Percentiles rank a stretch among this genome's conserved stretches.
Conservation (phyloP, 2,113 vertebrate species). For the Charina bottae region DNA sequence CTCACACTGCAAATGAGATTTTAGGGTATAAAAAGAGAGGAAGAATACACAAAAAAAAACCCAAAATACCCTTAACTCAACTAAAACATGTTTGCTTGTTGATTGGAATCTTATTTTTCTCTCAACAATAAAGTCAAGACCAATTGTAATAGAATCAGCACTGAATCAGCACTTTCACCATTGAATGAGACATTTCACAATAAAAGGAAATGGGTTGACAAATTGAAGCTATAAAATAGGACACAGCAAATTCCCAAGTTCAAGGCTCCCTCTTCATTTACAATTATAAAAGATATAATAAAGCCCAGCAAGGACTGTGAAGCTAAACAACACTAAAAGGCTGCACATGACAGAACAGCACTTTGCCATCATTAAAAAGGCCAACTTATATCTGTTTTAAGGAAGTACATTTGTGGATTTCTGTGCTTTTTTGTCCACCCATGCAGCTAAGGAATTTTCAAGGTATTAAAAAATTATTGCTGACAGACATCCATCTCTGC, state of each 20-base stretch:
- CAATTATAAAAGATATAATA: conserved; percentile 12
- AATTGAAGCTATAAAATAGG: neutral
- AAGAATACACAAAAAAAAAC: neutral
- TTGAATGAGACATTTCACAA: neutral
- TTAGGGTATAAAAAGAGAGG: neutral
- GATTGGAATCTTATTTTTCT: conserved; percentile 7
- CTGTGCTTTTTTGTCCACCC: conserved; percentile 37
- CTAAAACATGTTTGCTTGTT: conserved; percentile 25
- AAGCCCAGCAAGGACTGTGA: too few species aligned
- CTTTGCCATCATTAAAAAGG: conserved; percentile 24
- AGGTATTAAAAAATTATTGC: conserved; percentile 46
- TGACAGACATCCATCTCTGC: conserved; percentile 52
- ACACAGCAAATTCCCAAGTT: neutral
- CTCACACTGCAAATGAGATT: neutral
- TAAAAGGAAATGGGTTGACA: conserved; percentile 16
- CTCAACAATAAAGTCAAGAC: neutral
- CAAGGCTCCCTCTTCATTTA: conserved; percentile 23
- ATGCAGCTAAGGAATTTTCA: conserved; percentile 25
- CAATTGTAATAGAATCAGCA: neutral
- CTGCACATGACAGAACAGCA: neutral
- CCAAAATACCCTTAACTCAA: neutral
- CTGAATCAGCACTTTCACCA: conserved; percentile 22
- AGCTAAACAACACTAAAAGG: conserved; percentile 14
- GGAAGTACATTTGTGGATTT: conserved; percentile 31
- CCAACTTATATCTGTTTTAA: conserved; percentile 40